Conservation (phyloP, 2,888 invertebrate species). For the Osmoderma eremita region DNA sequence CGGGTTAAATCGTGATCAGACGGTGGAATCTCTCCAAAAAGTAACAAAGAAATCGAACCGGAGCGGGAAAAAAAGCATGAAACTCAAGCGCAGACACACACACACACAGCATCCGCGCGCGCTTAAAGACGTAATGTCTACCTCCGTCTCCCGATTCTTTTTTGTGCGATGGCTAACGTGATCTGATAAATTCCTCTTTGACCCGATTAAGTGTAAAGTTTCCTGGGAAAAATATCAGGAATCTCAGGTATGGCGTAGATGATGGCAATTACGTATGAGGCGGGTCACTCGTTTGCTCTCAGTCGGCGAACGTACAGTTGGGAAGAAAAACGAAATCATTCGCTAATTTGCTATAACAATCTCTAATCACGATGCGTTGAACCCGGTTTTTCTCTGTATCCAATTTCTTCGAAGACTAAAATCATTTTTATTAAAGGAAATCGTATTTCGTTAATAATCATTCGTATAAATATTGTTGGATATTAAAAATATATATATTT, state of each 20-base stretch:
- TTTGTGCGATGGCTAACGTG: slow-evolving; percentile 28
- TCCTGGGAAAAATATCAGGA: slow-evolving; percentile 37
- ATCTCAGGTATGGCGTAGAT: slow-evolving; percentile 33
- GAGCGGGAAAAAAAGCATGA: no score
- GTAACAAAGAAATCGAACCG: no score
- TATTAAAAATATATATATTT: no score
- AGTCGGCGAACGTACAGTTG: background rate
- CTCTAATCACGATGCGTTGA: slow-evolving; percentile 22
- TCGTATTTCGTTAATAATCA: no score
- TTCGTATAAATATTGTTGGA: no score
- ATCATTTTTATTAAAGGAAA: no score
- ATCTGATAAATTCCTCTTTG: slow-evolving; percentile 37
- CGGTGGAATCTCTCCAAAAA: no score
- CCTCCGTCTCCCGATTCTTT: slow-evolving; percentile 4
- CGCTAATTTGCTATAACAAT: slow-evolving; percentile 28
- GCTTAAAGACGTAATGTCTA: no score
- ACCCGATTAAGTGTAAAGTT: slow-evolving; percentile 39
- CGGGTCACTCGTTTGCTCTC: slow-evolving; percentile 19
- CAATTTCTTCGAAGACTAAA: background rate
- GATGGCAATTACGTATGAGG: slow-evolving; percentile 23
- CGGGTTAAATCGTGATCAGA: no score
- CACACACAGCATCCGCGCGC: no score
- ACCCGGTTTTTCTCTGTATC: slow-evolving; percentile 3
- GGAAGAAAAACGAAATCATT: slow-evolving; percentile 31
- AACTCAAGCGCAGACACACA: no score